Evolutionary conservation across 2,888 invertebrate species (phyloP).

Genomic region (Clistopyga incitator): DNA sequence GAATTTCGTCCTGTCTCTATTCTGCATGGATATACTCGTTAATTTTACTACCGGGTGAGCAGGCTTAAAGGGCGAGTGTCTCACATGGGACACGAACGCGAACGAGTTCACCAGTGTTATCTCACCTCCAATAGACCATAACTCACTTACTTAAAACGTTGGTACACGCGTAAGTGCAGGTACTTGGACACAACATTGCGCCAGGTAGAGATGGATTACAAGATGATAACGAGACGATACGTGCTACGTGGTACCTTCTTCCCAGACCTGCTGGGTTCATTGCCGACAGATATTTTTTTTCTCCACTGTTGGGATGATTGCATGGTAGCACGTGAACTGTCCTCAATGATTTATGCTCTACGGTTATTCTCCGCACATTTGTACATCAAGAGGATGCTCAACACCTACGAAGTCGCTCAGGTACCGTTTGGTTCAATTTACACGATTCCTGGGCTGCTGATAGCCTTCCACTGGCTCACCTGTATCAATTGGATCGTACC

Average conservation of each 20-base stretch:
- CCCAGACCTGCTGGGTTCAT: constrained; percentile 77
- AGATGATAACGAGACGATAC: constrained; percentile 74
- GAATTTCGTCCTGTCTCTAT: constrained; percentile 75
- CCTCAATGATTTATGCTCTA: constrained; percentile 75
- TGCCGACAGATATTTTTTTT: constrained; percentile 80
- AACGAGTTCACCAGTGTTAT: constrained; percentile 61
- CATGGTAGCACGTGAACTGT: constrained; percentile 73
- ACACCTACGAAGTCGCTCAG: constrained; percentile 69
- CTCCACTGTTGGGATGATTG: constrained; percentile 69
- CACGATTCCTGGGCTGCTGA: constrained; percentile 73
- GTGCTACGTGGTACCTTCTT: constrained; percentile 73
- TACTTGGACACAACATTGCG: constrained; percentile 76
- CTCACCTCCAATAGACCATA: constrained; percentile 48
- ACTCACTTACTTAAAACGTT: constrained; percentile 47
- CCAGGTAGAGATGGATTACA: constrained; percentile 74
- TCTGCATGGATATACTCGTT: constrained; percentile 79
- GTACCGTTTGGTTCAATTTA: constrained; percentile 73
- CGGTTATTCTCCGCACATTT: constrained; percentile 74
- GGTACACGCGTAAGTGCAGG: constrained; percentile 70
- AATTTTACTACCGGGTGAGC: constrained; percentile 82
- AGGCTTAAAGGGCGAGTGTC: constrained; percentile 26
- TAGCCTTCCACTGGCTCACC: constrained; percentile 79
- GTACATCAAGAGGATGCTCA: constrained; percentile 73
- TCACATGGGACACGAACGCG: constrained; percentile 58
- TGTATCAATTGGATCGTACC: constrained; percentile 80